phyloP scores from a whole-genome alignment of 2,888 invertebrate genomes.

The Leptinotarsa haldemani region DNA sequence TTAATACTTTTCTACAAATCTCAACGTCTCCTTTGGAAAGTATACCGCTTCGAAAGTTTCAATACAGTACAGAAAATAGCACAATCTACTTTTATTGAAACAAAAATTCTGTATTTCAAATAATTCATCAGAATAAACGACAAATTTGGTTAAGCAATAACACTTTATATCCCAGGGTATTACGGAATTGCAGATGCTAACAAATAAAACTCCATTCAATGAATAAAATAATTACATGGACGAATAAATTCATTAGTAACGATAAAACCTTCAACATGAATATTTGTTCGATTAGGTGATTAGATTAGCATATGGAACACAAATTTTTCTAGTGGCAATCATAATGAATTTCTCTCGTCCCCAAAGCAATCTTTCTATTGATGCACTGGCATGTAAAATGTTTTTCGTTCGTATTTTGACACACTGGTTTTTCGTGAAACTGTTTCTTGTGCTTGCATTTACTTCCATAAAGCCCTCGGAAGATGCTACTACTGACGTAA shows the following conservation, averaged over 20 bases:
- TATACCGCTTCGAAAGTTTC: no score
- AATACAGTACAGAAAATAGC: no score
- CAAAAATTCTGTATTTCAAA: no score
- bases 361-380: slow-evolving; percentile 12
- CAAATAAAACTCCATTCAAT: not conserved
- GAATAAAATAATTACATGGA: not conserved
- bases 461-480: slow-evolving; percentile 25
- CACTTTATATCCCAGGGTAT: not conserved
- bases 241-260: slow-evolving; percentile 18
- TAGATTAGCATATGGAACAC: slow-evolving; percentile 43
- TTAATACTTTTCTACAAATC: no score
- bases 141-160: no score
- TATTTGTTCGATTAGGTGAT: slow-evolving; percentile 40
- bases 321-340: slow-evolving; percentile 20
- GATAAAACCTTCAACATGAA: slow-evolving; percentile 2
- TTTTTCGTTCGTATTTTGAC: slow-evolving; percentile 20
- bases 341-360: slow-evolving; percentile 36
- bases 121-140: no score
- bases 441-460: slow-evolving; percentile 29
- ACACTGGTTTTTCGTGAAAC: slow-evolving; percentile 31
- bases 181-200: not conserved
- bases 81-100: no score
- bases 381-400: slow-evolving; percentile 33
- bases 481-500: slow-evolving; percentile 21
- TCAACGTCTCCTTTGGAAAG: no score